Evolutionary conservation across 1,140 invertebrate species (phyloP), one percentile per base, ranked within the genome.

Genomic region (Sinonovacula constricta): DNA sequence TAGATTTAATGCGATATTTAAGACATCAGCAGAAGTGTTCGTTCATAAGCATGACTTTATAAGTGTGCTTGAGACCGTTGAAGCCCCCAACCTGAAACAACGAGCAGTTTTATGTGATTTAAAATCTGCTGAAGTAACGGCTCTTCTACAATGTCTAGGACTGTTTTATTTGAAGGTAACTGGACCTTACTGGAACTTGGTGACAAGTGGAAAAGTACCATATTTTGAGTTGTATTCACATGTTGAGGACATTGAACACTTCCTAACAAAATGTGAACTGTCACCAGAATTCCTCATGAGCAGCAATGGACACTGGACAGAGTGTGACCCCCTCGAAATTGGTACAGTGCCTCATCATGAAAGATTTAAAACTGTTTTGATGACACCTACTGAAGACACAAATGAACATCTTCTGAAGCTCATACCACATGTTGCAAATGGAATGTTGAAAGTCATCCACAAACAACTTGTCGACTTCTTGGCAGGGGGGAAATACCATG

Each of bases 181-280:
- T 24, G 72, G 79, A 15, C 66, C 66, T 24, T 81, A 75, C 31
- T 75, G 71, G 79, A 81, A 75, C 30, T n/a, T 81, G 4, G 24
- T 77, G 14, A 60, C 79, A 2, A 63, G 12, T 45, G 56, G 70
- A 0, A 36, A 76, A 28, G 68, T 77, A 3, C 28, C 79, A 26
- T 81, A 76, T 33, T 53, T 71, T 7, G 45, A 76, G 33, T 34
- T 81, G 0, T 53, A 65, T 34, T 1, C n/a, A 54, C 53, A 77
- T 54, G 33, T 81, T 4, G 22, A 34, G 10, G 28, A 66, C 1
- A 53, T 81, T 5, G 3, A 66, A 0, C 22, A 1, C 3, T 72
- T 77, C 7, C 62, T 77, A 2, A 30, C 49, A 60, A 22, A 34
- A 3, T 71, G 49, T 30, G 28, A 51, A 28, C 18, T 62, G 2